A percentile compares a stretch with the other conserved stretches of the same genome.
These are phyloP conservation scores for Alcedo quadribrachys DNA, from an alignment of 2,797 vertebrate genomes.

Conservation along the genomic window DNA sequence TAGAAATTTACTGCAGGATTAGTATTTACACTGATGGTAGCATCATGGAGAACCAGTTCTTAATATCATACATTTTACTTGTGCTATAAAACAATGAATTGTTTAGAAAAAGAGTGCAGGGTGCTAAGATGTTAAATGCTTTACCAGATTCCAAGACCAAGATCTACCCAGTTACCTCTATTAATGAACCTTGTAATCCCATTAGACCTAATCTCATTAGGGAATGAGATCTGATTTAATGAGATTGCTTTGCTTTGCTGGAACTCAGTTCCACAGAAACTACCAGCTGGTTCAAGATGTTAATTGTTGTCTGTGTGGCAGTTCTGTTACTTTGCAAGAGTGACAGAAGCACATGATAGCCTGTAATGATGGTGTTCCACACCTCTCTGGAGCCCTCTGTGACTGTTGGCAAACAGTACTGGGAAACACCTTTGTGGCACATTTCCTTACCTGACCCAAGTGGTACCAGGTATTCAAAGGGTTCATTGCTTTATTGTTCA, in stretches of 20 bases:
- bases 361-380: not conserved
- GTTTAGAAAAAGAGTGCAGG: accelerated
- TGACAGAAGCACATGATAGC: not conserved
- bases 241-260: constrained; percentile 15
- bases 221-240: not conserved
- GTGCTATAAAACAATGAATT: not conserved
- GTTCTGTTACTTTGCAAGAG: not conserved
- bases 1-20: not conserved
- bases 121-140: not conserved
- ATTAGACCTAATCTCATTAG: constrained; percentile 7
- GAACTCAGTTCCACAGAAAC: not conserved
- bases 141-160: not conserved
- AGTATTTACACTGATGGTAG: not conserved
- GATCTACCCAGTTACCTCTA: not conserved
- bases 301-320: not conserved
- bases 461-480: not conserved
- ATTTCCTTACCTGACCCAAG: not conserved
- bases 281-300: not conserved
- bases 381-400: accelerated
- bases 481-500: not conserved
- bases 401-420: not conserved
- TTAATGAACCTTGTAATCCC: not conserved
- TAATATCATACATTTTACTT: not conserved
- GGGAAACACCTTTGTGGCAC: accelerated
- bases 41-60: not conserved